Conservation (phyloP, 2,113 vertebrate genomes). For the Tringa solitaria region DNA sequence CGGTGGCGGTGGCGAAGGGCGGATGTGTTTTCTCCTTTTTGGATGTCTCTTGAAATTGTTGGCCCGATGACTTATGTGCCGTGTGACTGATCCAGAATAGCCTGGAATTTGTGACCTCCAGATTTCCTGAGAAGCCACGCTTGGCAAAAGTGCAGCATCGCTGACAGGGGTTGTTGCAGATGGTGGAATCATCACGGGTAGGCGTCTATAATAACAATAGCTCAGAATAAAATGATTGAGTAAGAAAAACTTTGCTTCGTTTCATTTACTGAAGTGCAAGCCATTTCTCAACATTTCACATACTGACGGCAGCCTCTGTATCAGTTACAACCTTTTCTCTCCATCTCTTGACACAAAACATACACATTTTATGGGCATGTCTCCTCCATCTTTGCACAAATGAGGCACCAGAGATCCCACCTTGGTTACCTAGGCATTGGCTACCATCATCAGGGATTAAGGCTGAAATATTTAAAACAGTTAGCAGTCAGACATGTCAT, state of each 20-base stretch:
- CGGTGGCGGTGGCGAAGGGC: constrained; percentile 89
- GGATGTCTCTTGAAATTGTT: constrained; percentile 98
- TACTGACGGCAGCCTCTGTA: background rate
- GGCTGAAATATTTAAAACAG: background rate
- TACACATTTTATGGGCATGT: background rate
- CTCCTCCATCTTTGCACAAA: background rate
- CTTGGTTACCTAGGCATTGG: background rate
- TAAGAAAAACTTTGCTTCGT: background rate
- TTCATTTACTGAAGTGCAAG: background rate
- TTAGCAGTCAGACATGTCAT: background rate
- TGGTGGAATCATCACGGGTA: constrained; percentile 76
- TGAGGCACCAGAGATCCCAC: background rate
- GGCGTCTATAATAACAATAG: background rate
- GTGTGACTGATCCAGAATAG: constrained; percentile 80
- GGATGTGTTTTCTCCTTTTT: constrained; percentile 86
- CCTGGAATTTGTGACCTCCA: constrained; percentile 84
- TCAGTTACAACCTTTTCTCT: background rate
- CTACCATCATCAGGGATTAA: background rate
- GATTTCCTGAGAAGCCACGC: constrained; percentile 78
- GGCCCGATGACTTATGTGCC: constrained; percentile 93
- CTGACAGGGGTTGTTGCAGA: constrained; percentile 78
- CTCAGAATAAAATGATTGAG: background rate
- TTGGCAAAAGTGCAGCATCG: constrained; percentile 78
- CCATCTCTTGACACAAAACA: background rate
- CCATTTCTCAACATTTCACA: background rate